phyloP scores from a whole-genome alignment of 2,888 invertebrate species.

The Subacronicta megacephala region DNA sequence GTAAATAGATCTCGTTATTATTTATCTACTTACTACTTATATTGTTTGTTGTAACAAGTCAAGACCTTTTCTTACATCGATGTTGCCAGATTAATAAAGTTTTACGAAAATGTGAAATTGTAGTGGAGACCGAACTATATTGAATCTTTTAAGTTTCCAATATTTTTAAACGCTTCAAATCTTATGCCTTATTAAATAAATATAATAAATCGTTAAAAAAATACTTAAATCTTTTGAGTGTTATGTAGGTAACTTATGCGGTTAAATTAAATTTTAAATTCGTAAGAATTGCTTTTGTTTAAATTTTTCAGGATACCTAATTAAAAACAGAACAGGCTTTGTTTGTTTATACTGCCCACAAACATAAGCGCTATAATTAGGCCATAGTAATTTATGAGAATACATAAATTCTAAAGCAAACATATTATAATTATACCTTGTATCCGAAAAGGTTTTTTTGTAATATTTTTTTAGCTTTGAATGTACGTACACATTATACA shows the following conservation, averaged over 20 bases:
- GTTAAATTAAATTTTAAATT: conserved; percentile 4
- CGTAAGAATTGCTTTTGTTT: conserved; percentile 5
- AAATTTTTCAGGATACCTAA: conserved; percentile 24
- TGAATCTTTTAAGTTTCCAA: too few species aligned
- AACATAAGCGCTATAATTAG: conserved; percentile 22
- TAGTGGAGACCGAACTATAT: too few species aligned
- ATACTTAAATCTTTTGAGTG: too few species aligned
- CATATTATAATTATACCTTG: not conserved
- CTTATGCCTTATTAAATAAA: too few species aligned
- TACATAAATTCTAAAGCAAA: not conserved
- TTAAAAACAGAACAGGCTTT: conserved; percentile 33
- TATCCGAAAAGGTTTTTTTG: not conserved
- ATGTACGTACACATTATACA: conserved; percentile 1
- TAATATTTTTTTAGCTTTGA: not conserved
- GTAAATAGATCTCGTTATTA: too few species aligned
- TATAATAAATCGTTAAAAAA: too few species aligned
- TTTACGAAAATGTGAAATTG: too few species aligned
- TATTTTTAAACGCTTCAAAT: too few species aligned
- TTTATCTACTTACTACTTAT: too few species aligned
- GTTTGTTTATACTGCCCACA: conserved; percentile 13
- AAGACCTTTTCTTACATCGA: too few species aligned
- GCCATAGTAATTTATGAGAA: conserved; percentile 1
- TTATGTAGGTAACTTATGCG: not conserved
- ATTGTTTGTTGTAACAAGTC: too few species aligned
- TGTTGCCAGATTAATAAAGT: too few species aligned